phyloP scores from a whole-genome alignment of 2,113 vertebrate species.

The Lamprotornis superbus region DNA sequence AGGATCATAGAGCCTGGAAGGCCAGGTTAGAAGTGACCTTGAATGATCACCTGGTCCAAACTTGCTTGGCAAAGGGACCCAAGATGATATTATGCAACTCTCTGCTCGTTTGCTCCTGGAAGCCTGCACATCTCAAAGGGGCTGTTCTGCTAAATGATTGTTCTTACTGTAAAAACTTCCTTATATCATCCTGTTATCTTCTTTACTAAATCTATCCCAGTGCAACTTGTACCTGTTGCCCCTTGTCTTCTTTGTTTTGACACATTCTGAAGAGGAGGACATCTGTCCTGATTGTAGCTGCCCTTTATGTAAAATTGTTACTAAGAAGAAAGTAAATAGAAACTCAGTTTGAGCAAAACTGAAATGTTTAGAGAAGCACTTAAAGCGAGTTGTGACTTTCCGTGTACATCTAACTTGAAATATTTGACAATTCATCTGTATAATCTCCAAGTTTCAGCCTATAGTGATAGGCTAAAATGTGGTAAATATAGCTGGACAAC shows the following conservation, averaged over 20 bases:
- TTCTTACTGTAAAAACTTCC: not conserved
- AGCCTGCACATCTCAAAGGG: not conserved
- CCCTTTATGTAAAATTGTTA: not conserved
- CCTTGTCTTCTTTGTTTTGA: not conserved
- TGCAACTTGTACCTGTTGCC: not conserved
- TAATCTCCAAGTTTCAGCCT: not conserved
- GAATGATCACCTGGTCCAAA: not conserved
- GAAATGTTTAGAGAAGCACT: not conserved
- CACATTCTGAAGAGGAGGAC: not conserved
- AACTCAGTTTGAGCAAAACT: not conserved
- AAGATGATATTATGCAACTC: not conserved
- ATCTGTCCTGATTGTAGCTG: not conserved
- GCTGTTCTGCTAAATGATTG: not conserved
- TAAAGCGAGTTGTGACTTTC: not conserved
- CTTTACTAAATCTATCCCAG: not conserved
- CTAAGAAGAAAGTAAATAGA: not conserved
- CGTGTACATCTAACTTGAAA: not conserved
- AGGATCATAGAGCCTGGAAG: not conserved
- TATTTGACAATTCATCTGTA: not conserved
- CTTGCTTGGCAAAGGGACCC: not conserved
- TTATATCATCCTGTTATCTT: not conserved
- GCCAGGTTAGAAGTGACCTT: not conserved
- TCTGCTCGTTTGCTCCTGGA: not conserved
- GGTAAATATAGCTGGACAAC: not conserved
- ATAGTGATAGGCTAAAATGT: not conserved